Conservation (phyloP, 1,140 invertebrate genomes). For the Grapholita molesta region DNA sequence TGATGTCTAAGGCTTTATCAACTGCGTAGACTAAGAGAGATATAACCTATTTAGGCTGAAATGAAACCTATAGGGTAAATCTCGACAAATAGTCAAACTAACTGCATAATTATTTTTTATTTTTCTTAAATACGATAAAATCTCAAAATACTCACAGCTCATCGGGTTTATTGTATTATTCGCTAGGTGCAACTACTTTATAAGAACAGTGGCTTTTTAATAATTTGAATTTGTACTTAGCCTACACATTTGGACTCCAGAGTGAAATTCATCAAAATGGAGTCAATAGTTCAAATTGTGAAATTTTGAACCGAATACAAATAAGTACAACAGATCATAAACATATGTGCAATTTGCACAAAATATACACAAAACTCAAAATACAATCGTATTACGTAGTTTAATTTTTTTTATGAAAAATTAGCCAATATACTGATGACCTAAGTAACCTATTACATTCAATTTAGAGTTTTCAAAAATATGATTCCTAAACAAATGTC, state of each 20-base stretch:
- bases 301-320: slow-evolving; percentile 30
- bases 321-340: background rate
- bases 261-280: slow-evolving; percentile 51
- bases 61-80: slow-evolving; percentile 65
- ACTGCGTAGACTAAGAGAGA: slow-evolving; percentile 54
- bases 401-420: slow-evolving; percentile 21
- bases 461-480: slow-evolving; percentile 75
- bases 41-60: slow-evolving; percentile 72
- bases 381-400: background rate
- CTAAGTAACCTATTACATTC: slow-evolving; percentile 61
- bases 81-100: slow-evolving; percentile 71
- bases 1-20: slow-evolving; percentile 47
- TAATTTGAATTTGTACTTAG: slow-evolving; percentile 78
- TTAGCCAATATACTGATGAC: slow-evolving; percentile 60
- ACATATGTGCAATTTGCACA: slow-evolving; percentile 12
- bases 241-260: slow-evolving; percentile 67
- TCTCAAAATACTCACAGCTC: slow-evolving; percentile 78
- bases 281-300: slow-evolving; percentile 49
- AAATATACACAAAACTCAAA: slow-evolving; percentile 3
- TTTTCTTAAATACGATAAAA: slow-evolving; percentile 76
- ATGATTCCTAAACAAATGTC: slow-evolving; percentile 76
- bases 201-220: slow-evolving; percentile 77
- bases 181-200: slow-evolving; percentile 76
- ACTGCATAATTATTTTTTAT: slow-evolving; percentile 53
- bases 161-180: slow-evolving; percentile 76